Evolutionary conservation across 2,113 vertebrate genomes (phyloP).

Genomic region (Vireo altiloquus): DNA sequence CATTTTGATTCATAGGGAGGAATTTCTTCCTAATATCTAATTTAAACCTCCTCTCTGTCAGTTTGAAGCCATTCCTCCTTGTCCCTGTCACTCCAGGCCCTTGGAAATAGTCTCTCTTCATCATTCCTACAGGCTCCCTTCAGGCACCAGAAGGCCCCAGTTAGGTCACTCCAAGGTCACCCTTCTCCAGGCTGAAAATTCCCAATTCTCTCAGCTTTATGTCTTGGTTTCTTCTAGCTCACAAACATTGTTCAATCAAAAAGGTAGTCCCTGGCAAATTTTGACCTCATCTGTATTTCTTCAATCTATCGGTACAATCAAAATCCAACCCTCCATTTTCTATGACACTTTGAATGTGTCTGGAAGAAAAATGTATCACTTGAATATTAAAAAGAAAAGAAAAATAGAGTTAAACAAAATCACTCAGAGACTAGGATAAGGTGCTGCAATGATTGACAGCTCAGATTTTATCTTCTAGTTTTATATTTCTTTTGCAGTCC

Average conservation of each 20-base stretch:
- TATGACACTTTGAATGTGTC: background rate
- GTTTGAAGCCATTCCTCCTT: background rate
- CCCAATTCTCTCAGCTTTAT: background rate
- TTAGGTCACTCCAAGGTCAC: background rate
- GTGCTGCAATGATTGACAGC: background rate
- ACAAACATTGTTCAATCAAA: background rate
- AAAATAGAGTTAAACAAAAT: background rate
- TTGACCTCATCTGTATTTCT: background rate
- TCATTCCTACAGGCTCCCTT: background rate
- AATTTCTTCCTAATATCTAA: background rate
- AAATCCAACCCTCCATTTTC: background rate
- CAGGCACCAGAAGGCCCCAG: background rate
- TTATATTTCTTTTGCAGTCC: background rate
- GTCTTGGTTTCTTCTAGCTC: background rate
- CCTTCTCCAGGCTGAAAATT: background rate
- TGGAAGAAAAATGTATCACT: background rate
- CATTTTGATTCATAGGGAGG: background rate
- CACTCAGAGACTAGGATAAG: background rate
- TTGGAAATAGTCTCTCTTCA: background rate
- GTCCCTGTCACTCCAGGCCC: background rate
- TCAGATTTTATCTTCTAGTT: background rate
- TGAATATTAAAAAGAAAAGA: background rate
- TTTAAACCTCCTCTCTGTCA: background rate
- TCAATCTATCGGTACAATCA: background rate
- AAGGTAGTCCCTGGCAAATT: background rate